Base-by-base conservation (phyloP, 2,113 vertebrate genomes). In the Mormyrus lacerda region DNA sequence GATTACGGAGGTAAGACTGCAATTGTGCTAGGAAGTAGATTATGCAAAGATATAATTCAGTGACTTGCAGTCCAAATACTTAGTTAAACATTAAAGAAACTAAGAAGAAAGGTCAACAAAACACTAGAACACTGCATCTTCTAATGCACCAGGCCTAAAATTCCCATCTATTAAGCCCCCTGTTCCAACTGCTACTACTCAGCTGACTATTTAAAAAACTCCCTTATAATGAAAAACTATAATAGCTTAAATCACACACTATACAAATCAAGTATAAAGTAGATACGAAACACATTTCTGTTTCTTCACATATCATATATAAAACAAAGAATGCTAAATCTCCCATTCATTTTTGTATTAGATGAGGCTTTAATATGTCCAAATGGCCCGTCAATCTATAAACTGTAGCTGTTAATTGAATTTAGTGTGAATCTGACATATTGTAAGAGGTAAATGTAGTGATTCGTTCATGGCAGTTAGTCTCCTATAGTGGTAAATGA, bases 1-100 rank as follows among this genome's bases (percentile, higher is more conserved):
- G 98, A 98, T 99, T 93, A 99, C 97, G 88, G 97, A 99, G 98
- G 98, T 99, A 93, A 93, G 39, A 39, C 51, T 11, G 11, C n/a
- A 3, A 11, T 65, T 27, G 24, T 31, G 3, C 9, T 10, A 6
- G 27, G 84, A 31, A 31, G 42, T 7, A 19, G 35, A 42, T 35
- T 79, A 42, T 79, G 10, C 73, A 27, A 79, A 42, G 15, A 42
- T 42, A 42, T 79, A 2, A 27, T 19, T 79, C 35, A 79, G 35
- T 79, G 73, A 79, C 65, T 73, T 73, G n/a, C 73, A 79, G 31
- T 17, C 31, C 73, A 79, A 79, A 42, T 19, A 5, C 35, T 76
- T 76, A 1, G 17, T 79, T 79, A 7, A 42, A 42, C 4, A 39
- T 17, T 39, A 79, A 42, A 79, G 4, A 35, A 73, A 39, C 69